phyloP scores from a whole-genome alignment of 2,888 invertebrate genomes.

The Anthrax anthrax region DNA sequence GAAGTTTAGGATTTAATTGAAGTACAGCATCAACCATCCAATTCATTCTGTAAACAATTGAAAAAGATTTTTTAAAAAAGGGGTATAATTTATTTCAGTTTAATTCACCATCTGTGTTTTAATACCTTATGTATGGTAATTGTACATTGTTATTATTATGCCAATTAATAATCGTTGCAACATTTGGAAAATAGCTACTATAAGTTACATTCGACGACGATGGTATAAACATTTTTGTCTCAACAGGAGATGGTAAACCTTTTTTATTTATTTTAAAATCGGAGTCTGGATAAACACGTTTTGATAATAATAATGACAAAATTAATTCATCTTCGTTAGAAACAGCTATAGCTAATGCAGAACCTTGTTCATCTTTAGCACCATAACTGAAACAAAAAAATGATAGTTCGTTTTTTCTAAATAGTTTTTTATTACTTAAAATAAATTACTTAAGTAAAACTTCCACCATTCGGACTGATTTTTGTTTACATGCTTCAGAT shows the following conservation, averaged over 20 bases:
- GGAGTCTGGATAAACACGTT: constrained; percentile 78
- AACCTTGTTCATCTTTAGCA: constrained; percentile 74
- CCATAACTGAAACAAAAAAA: constrained; percentile 39
- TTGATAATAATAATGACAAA: constrained; percentile 68
- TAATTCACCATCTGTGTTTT: too few species aligned
- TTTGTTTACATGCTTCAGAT: constrained; percentile 33
- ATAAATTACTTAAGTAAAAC: constrained; percentile 25
- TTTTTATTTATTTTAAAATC: constrained; percentile 88
- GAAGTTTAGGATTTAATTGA: constrained; percentile 69
- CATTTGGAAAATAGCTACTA: constrained; percentile 66
- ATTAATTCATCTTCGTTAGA: constrained; percentile 58
- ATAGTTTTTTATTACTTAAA: neutral
- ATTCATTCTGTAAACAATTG: constrained; percentile 37
- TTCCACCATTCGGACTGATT: constrained; percentile 30
- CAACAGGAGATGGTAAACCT: constrained; percentile 44
- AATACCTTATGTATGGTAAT: constrained; percentile 49
- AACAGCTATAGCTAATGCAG: constrained; percentile 66
- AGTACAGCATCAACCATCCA: constrained; percentile 78
- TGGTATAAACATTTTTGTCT: constrained; percentile 31
- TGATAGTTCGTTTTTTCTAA: neutral
- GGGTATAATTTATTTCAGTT: too few species aligned
- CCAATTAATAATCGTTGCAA: constrained; percentile 86
- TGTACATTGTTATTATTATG: constrained; percentile 57
- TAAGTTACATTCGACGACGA: constrained; percentile 55
- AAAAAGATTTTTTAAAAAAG: neutral